Conservation (phyloP, 2,113 vertebrate genomes). For the Capreolus pygargus region DNA sequence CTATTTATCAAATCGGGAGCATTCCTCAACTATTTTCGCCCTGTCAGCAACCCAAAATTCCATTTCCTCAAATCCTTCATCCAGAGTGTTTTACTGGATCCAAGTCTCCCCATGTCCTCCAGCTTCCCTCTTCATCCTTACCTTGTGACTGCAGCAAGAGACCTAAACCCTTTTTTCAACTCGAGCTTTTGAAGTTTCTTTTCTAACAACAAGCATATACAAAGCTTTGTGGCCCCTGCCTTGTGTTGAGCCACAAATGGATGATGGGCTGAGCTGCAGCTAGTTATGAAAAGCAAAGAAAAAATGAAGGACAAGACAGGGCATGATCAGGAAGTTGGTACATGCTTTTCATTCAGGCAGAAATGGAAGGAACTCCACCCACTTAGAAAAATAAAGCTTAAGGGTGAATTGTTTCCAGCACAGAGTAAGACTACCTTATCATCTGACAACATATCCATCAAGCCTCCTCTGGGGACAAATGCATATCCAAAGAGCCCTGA, state of each 20-base stretch:
- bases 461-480: background rate
- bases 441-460: background rate
- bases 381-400: conserved; percentile 8
- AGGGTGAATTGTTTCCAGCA: conserved; percentile 5
- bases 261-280: conserved; percentile 14
- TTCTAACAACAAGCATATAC: background rate
- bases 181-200: conserved; percentile 18
- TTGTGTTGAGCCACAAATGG: background rate
- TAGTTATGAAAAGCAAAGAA: conserved; percentile 24
- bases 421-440: background rate
- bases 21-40: conserved; percentile 43
- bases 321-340: conserved; percentile 54
- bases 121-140: background rate
- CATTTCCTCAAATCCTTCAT: conserved; percentile 38
- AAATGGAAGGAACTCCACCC: conserved; percentile 45
- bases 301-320: conserved; percentile 63
- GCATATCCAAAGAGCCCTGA: background rate
- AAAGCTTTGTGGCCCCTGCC: background rate
- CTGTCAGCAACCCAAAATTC: conserved; percentile 26
- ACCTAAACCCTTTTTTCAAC: background rate
- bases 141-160: background rate
- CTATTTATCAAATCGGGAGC: conserved; percentile 28
- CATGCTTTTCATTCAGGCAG: conserved; percentile 43
- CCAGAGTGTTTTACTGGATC: background rate
- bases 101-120: background rate